Evolutionary conservation across 2,113 vertebrate species (phyloP), one percentile per base, ranked within the genome.

Genomic region (Caranx melampygus): DNA sequence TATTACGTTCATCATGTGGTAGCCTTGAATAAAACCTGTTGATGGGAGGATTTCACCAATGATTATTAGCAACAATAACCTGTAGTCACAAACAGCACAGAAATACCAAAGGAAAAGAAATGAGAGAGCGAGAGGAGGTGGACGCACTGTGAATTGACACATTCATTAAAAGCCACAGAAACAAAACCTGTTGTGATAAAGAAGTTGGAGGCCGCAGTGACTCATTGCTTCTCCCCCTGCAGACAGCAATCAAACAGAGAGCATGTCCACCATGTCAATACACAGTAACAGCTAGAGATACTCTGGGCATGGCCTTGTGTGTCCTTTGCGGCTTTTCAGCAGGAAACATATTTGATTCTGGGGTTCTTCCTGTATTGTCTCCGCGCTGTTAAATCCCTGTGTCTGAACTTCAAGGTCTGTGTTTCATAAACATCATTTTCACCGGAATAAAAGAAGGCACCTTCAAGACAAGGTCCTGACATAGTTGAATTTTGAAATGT

Each of bases 331-430:
- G 78, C 45, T 79, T 86, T 86, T 81, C 72, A 82, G 58, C 72
- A 78, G 72, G 79, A 86, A 86, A 87, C 70, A 67, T 49, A 79
- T 87, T 85, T 69, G 75, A 89, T 84, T 80, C 73, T 64, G 70
- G 58, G 73, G 18, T 44, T 88, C 78, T 81, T 82, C 82, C 83
- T 72, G 60, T 75, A 63, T 14, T 21, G 68, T 47, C 49, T 79
- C 14, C 0, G 51, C 47, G 45, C 68, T 57, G 54, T 70, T 78
- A 83, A 84, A 88, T 76, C 72, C 75, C 60, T 70, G 59, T 72
- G 71, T 86, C 64, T 71, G 73, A 88, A 79, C 85, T 61, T 89
- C 84, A 90, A 90, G 79, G 86, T 86, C 79, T 88, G 81, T 72
- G 45, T 77, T 77, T 81, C 66, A 40, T 64, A 78, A 82, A 80